Percentiles rank a stretch among this genome's conserved stretches.
These are phyloP conservation scores for Chrysocyon brachyurus DNA, from an alignment of 2,797 vertebrate species.

Conservation along the genomic window DNA sequence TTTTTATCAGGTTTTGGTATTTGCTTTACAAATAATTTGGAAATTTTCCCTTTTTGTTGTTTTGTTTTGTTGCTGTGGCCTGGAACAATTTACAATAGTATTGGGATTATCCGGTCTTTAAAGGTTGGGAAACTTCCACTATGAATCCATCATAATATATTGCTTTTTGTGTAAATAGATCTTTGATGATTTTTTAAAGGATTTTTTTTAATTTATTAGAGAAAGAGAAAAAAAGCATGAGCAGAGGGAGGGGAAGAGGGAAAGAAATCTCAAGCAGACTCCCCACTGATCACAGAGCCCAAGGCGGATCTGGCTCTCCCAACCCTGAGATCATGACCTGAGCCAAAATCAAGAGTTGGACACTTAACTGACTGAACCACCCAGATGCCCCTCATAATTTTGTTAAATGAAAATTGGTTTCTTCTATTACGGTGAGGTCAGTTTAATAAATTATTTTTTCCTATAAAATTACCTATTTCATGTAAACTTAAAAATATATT, in stretches of 20 bases:
- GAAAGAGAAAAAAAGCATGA: neutral
- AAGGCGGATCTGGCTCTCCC: neutral
- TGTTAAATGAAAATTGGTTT: neutral
- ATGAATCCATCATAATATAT: neutral
- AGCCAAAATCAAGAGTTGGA: neutral
- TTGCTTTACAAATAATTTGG: constrained; percentile 13
- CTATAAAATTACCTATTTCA: neutral
- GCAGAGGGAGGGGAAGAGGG: neutral
- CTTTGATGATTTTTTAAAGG: neutral
- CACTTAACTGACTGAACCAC: neutral
- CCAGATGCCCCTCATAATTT: neutral
- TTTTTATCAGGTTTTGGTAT: neutral
- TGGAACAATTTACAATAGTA: neutral
- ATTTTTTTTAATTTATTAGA: neutral
- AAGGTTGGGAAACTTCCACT: neutral
- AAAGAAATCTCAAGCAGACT: neutral
- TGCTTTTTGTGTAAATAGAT: neutral
- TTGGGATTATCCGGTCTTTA: neutral
- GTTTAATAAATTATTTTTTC: neutral
- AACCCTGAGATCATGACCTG: neutral
- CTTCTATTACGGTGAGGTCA: neutral
- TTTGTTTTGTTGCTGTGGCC: neutral
- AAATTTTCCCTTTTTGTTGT: neutral
- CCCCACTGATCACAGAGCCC: neutral
- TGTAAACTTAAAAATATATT: neutral